phyloP scores from a whole-genome alignment of 2,888 invertebrate genomes.

The Parasteatoda lunata region DNA sequence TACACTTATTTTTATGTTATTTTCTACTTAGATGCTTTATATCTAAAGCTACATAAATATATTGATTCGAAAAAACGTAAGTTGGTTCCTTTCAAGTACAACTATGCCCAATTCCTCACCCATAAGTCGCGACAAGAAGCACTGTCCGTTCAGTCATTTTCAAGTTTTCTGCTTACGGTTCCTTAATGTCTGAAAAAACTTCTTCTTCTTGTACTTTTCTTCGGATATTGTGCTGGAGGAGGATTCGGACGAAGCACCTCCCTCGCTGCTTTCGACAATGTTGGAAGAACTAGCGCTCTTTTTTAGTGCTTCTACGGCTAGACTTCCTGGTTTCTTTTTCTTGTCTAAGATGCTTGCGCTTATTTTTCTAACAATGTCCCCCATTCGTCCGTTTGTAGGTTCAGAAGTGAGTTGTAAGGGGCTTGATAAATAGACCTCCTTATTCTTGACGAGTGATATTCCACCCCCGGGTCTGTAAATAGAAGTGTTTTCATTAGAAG shows the following conservation, averaged over 20 bases:
- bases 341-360: constrained; percentile 46
- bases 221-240: constrained; percentile 38
- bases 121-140: not conserved
- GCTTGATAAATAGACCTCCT: constrained; percentile 6
- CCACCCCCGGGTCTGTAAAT: constrained; percentile 19
- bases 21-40: not conserved
- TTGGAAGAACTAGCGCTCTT: constrained; percentile 58
- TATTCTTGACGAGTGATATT: constrained; percentile 13
- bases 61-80: not conserved
- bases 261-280: constrained; percentile 22
- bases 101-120: constrained; percentile 26
- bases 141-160: not conserved
- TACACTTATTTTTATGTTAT: not conserved
- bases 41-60: constrained; percentile 1
- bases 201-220: constrained; percentile 51
- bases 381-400: constrained; percentile 48
- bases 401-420: not conserved
- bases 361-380: constrained; percentile 56
- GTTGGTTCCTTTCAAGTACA: constrained; percentile 40
- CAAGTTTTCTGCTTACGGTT: constrained; percentile 51
- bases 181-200: constrained; percentile 48
- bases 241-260: constrained; percentile 46
- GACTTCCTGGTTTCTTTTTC: constrained; percentile 38
- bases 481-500: not conserved
- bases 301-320: constrained; percentile 36